Conservation (phyloP, 2,797 vertebrate species). For the Carapus acus region DNA sequence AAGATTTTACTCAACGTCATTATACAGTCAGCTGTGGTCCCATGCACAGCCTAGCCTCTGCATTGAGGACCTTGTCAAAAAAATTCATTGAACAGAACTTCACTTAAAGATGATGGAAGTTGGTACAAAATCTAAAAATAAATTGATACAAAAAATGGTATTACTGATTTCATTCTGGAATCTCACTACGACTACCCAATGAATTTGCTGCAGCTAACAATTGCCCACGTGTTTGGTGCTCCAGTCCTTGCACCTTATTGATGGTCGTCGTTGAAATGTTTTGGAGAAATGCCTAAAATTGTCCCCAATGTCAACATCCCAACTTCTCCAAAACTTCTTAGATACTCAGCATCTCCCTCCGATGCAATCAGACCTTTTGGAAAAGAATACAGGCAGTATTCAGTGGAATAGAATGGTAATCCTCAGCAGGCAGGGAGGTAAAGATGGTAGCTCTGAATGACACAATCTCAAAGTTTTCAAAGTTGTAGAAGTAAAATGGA, state of each 20-base stretch:
- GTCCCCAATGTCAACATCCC: no score
- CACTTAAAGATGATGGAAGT: conserved; percentile 74
- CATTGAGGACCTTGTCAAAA: conserved; percentile 64
- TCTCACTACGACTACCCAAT: conserved; percentile 66
- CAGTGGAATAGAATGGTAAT: no score
- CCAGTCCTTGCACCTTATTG: no score
- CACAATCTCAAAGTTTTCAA: no score
- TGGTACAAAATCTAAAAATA: conserved; percentile 75
- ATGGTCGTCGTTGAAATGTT: no score
- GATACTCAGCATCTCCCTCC: no score
- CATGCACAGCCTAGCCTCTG: conserved; percentile 48
- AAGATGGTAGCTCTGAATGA: no score
- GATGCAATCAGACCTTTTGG: conserved; percentile 2
- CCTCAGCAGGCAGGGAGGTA: no score
- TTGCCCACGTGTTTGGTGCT: conserved; percentile 47
- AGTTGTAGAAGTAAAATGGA: no score
- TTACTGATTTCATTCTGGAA: conserved; percentile 71
- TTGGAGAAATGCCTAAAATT: no score
- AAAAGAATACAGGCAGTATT: conserved; percentile 4
- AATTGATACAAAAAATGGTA: conserved; percentile 75
- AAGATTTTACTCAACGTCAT: conserved; percentile 67
- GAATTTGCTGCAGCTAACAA: conserved; percentile 55
- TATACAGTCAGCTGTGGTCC: conserved; percentile 66
- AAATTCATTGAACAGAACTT: conserved; percentile 55
- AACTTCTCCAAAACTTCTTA: no score